These are phyloP conservation scores for Daboia siamensis DNA, from an alignment of 2,113 vertebrate genomes.

Conservation along the genomic window DNA sequence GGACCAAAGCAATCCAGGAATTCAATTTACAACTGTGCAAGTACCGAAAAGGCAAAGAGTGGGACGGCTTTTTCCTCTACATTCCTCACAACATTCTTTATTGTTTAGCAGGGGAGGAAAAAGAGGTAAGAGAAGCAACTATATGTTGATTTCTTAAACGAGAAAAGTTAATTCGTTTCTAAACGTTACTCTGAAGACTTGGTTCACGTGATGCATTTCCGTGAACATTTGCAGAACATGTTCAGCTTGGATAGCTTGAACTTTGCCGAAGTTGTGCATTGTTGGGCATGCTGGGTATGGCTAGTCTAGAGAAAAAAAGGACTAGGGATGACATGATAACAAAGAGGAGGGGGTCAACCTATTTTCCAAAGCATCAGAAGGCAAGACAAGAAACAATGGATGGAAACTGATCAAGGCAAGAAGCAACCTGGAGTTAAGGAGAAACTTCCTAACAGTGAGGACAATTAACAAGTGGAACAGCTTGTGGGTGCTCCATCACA, in stretches of 20 bases:
- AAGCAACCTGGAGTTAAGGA: background rate
- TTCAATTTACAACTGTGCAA: conserved; percentile 7
- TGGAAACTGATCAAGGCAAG: background rate
- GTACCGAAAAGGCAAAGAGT: background rate
- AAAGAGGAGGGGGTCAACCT: background rate
- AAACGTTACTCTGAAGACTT: background rate
- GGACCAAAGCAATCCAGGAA: conserved; percentile 28
- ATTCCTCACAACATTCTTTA: conserved; percentile 6
- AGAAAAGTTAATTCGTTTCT: background rate
- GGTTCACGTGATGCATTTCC: background rate
- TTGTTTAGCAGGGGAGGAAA: background rate
- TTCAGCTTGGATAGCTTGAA: background rate
- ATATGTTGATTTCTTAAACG: background rate
- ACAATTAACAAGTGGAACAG: background rate
- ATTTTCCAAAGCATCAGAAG: background rate
- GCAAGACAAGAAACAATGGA: background rate
- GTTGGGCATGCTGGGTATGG: background rate
- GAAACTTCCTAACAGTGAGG: background rate
- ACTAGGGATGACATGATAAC: background rate
- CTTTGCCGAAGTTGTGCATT: background rate
- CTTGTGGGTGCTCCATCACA: background rate
- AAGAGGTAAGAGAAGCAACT: conserved; percentile 65
- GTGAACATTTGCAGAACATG: background rate
- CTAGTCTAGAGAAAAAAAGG: background rate
- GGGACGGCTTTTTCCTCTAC: conserved; percentile 11